Percentiles rank a stretch among this genome's conserved stretches.
Conservation (phyloP, 2,888 invertebrate genomes). For the Ophonus ardosiacus region DNA sequence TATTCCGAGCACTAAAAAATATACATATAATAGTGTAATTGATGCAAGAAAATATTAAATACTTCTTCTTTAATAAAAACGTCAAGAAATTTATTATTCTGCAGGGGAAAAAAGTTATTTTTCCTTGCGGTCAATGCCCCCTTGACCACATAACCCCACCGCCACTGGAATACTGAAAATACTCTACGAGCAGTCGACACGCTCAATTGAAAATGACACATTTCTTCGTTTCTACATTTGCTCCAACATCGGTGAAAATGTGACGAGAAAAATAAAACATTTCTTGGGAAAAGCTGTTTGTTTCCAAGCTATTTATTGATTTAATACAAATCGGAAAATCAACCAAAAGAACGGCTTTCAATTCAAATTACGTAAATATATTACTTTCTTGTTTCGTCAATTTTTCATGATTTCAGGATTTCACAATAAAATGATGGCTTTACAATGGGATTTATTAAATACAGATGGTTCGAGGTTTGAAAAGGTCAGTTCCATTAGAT, state of each 20-base stretch:
- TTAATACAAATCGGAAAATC: slow-evolving; percentile 14
- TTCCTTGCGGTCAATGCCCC: neutral
- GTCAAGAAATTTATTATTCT: no score
- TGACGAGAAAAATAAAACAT: slow-evolving; percentile 33
- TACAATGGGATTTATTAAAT: no score
- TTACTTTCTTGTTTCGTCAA: neutral
- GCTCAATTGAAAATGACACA: slow-evolving; percentile 33
- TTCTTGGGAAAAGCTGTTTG: neutral
- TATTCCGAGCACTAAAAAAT: no score
- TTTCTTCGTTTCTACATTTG: slow-evolving; percentile 26
- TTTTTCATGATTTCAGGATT: neutral
- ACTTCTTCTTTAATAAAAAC: no score
- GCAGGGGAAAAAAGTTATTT: neutral
- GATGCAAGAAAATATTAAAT: no score
- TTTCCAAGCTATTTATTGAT: neutral
- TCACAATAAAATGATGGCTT: neutral
- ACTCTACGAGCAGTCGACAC: neutral
- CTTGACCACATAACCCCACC: neutral
- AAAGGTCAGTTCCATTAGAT: no score
- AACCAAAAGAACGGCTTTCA: neutral
- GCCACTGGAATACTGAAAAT: neutral
- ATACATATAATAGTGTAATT: no score
- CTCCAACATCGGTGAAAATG: neutral
- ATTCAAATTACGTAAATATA: neutral
- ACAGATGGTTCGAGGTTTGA: no score